Evolutionary conservation across 2,113 vertebrate genomes (phyloP).

Genomic region (Scophthalmus maximus): DNA sequence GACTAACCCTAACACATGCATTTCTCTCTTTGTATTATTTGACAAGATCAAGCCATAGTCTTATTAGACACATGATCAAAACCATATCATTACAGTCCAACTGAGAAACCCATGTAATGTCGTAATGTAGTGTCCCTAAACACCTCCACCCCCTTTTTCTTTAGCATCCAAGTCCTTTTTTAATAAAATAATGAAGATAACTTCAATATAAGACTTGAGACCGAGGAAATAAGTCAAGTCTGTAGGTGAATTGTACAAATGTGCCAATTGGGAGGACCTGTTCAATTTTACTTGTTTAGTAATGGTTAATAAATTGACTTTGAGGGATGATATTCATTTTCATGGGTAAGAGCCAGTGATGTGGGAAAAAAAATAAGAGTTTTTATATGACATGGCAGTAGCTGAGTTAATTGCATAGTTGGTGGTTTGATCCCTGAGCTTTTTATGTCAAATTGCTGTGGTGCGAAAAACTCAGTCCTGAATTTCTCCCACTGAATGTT

Average conservation of each 20-base stretch:
- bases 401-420: background rate
- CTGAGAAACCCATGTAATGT: background rate
- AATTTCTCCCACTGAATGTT: background rate
- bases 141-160: too few relatives aligned
- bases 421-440: background rate
- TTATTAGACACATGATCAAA: constrained; percentile 36
- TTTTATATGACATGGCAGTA: background rate
- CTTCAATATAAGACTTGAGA: too few relatives aligned
- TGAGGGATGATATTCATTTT: background rate
- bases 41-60: constrained; percentile 41
- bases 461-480: background rate
- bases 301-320: background rate
- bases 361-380: background rate
- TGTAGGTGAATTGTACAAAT: background rate
- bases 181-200: too few relatives aligned
- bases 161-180: too few relatives aligned
- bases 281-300: background rate
- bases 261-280: background rate
- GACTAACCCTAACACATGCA: constrained; percentile 37
- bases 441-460: background rate
- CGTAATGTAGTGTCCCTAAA: too few relatives aligned
- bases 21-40: constrained; percentile 42
- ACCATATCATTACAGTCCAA: constrained; percentile 10
- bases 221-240: background rate
- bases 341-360: background rate